phyloP scores from a whole-genome alignment of 2,113 vertebrate species.

The Lophotis ruficrista region DNA sequence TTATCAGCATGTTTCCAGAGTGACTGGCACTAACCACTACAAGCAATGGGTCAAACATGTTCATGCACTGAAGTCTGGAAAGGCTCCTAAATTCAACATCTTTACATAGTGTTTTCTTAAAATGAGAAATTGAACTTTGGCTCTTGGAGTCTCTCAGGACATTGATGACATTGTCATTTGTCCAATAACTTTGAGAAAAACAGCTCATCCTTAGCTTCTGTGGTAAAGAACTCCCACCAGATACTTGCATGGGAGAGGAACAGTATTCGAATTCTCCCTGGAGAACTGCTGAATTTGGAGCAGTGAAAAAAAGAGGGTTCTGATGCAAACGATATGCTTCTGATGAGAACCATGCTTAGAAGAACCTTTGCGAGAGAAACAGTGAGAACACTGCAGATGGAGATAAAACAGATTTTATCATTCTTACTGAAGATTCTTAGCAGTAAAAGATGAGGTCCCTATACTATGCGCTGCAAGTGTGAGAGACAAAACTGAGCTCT shows the following conservation, averaged over 20 bases:
- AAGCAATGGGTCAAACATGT: rapidly evolving
- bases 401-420: background rate
- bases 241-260: background rate
- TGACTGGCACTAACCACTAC: background rate
- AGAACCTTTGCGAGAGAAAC: background rate
- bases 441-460: background rate
- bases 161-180: background rate
- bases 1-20: background rate
- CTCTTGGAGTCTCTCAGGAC: background rate
- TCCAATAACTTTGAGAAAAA: background rate
- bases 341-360: background rate
- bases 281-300: background rate
- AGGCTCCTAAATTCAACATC: background rate
- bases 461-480: background rate
- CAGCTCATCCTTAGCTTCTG: background rate
- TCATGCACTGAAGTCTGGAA: background rate
- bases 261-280: background rate
- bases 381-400: background rate
- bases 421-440: background rate
- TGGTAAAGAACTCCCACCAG: background rate
- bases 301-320: background rate
- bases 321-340: background rate
- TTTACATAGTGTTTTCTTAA: background rate
- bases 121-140: background rate
- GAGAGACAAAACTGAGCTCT: background rate